phyloP scores from a whole-genome alignment of 2,888 invertebrate genomes.

The Tridacna crocea region DNA sequence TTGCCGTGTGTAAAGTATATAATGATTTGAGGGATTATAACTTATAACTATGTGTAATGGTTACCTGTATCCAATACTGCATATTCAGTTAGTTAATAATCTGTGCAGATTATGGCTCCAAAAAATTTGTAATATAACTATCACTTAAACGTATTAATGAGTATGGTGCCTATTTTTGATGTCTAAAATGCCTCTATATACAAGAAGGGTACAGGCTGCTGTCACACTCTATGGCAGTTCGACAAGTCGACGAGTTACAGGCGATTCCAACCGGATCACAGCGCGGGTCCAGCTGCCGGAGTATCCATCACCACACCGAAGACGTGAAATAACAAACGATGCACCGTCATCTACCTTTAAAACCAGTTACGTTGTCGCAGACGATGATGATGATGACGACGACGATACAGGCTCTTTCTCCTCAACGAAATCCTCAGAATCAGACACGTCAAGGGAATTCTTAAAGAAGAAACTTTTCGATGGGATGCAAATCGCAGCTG shows the following conservation, averaged over 20 bases:
- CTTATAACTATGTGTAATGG: too few relatives aligned
- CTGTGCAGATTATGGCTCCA: too few relatives aligned
- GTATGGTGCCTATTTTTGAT: too few relatives aligned
- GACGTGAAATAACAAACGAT: constrained; percentile 42
- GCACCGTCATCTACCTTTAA: constrained; percentile 49
- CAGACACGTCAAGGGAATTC: constrained; percentile 42
- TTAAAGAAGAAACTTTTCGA: constrained; percentile 33
- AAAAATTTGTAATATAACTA: too few relatives aligned
- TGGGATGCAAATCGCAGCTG: constrained; percentile 33
- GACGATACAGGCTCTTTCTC: constrained; percentile 15
- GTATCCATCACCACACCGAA: constrained; percentile 44
- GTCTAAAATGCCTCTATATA: constrained; percentile 46
- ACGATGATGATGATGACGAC: constrained; percentile 39
- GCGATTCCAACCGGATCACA: constrained; percentile 36
- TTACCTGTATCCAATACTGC: too few relatives aligned
- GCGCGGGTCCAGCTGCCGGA: constrained; percentile 36
- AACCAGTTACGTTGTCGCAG: constrained; percentile 49
- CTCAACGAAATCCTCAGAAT: constrained; percentile 31
- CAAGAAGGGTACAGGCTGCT: constrained; percentile 40
- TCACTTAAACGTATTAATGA: too few relatives aligned
- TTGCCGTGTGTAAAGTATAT: too few relatives aligned
- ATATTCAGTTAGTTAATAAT: too few relatives aligned
- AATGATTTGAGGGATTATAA: too few relatives aligned
- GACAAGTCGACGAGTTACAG: constrained; percentile 23
- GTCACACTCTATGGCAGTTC: constrained; percentile 43